Percentiles rank a stretch among this genome's conserved stretches.
Evolutionary conservation across 1,140 invertebrate species (phyloP).

Genomic region (Drosophila murphyi): DNA sequence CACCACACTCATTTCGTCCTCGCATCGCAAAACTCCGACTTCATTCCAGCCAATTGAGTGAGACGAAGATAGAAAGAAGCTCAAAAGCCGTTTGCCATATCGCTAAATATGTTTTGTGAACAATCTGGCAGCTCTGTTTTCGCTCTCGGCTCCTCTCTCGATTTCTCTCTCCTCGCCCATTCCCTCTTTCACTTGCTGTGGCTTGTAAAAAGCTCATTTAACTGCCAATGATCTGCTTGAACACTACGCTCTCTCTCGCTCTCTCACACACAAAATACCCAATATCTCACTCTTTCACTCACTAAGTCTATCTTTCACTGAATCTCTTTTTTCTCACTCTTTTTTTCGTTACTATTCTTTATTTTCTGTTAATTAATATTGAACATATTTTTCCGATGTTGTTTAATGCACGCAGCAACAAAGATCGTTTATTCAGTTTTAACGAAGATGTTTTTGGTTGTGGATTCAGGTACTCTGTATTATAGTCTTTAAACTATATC

Average conservation of each 20-base stretch:
- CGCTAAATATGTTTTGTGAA: not conserved
- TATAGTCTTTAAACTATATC: conserved; percentile 21
- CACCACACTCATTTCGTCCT: conserved; percentile 24
- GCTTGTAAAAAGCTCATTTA: no score
- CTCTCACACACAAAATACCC: not conserved
- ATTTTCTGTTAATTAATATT: conserved; percentile 24
- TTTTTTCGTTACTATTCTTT: not conserved
- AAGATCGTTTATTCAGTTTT: conserved; percentile 90
- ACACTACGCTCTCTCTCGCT: conserved; percentile 2
- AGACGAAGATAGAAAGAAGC: not conserved
- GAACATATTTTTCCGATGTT: conserved; percentile 54
- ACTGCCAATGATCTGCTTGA: no score
- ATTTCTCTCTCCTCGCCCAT: no score
- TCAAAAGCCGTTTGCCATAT: not conserved
- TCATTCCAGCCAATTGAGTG: not conserved
- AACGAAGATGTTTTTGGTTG: conserved; percentile 88
- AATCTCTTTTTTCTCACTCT: not conserved
- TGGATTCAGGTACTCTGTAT: conserved; percentile 88
- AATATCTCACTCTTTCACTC: conserved; percentile 10
- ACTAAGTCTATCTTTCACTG: not conserved
- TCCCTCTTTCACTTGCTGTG: no score
- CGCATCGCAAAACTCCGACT: conserved; percentile 1
- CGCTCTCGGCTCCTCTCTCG: not conserved
- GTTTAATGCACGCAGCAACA: conserved; percentile 88
- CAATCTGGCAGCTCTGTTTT: not conserved